A percentile compares a stretch with the other conserved stretches of the same genome.
Evolutionary conservation across 1,140 invertebrate genomes (phyloP).

Genomic region (Amphibalanus amphitrite): DNA sequence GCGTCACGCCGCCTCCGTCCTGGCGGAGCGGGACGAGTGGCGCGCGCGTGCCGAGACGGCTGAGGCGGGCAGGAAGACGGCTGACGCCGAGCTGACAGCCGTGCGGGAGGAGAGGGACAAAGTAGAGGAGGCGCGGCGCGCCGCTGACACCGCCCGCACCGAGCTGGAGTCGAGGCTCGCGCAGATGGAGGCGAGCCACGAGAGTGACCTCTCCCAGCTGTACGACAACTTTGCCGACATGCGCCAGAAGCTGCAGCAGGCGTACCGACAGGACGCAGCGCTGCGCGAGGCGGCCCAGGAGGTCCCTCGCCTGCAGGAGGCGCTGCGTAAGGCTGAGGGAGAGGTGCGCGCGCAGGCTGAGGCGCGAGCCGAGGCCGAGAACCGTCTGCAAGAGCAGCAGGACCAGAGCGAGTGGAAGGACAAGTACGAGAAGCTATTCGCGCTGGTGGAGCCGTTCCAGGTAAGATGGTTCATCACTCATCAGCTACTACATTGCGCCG

Average conservation of each 20-base stretch:
- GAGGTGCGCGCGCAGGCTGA: not conserved
- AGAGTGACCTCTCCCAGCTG: not conserved
- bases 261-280: not conserved
- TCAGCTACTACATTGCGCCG: too few relatives aligned
- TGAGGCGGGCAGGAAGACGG: not conserved
- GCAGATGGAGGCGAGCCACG: not conserved
- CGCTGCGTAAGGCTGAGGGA: not conserved
- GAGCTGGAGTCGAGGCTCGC: not conserved
- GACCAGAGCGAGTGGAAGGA: slow-evolving; percentile 8
- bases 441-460: slow-evolving; percentile 10
- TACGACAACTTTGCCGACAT: not conserved
- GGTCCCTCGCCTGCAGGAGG: not conserved
- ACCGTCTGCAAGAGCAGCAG: not conserved
- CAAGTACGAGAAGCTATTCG: slow-evolving; percentile 8
- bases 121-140: not conserved
- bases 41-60: not conserved
- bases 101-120: not conserved
- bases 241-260: not conserved
- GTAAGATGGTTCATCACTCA: too few relatives aligned
- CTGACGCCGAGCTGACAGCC: not conserved
- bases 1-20: not conserved
- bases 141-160: not conserved
- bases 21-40: not conserved
- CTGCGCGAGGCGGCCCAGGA: not conserved
- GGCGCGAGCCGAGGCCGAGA: not conserved